A percentile compares a stretch with the other conserved stretches of the same genome.
Evolutionary conservation across 2,797 vertebrate genomes (phyloP).

Genomic region (Knipowitschia caucasica): DNA sequence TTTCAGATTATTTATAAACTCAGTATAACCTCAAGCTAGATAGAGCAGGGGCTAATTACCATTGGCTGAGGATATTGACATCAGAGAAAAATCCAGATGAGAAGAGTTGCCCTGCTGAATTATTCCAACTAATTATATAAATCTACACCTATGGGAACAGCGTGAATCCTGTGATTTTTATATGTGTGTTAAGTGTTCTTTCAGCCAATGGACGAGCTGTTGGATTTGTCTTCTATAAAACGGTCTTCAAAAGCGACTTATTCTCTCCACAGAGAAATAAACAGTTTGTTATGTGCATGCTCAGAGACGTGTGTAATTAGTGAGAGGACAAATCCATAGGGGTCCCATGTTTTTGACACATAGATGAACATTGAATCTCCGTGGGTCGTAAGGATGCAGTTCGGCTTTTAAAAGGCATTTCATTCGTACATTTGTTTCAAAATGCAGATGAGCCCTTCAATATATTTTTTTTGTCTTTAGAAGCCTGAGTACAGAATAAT

Average conservation of each 20-base stretch:
- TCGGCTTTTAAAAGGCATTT: background rate
- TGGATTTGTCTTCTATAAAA: conserved; percentile 22
- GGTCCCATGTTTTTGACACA: conserved; percentile 17
- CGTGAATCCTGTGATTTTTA: conserved; percentile 25
- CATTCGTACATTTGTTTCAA: too few species aligned
- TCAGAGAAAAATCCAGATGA: conserved; percentile 28
- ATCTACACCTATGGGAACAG: conserved; percentile 29
- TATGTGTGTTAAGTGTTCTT: conserved; percentile 12
- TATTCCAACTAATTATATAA: conserved; percentile 52
- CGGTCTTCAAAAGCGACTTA: conserved; percentile 31
- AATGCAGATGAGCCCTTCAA: too few species aligned
- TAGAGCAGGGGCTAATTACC: conserved; percentile 36
- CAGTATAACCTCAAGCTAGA: conserved; percentile 23
- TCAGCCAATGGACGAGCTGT: conserved; percentile 20
- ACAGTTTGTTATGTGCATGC: conserved; percentile 3
- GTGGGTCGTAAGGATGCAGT: background rate
- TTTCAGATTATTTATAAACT: conserved; percentile 4
- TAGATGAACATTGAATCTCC: conserved; percentile 1
- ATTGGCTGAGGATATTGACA: conserved; percentile 40
- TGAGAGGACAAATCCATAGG: conserved; percentile 1
- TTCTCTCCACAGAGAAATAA: conserved; percentile 17
- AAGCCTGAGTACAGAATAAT: too few species aligned
- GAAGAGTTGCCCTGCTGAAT: conserved; percentile 41
- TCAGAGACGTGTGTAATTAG: conserved; percentile 1
- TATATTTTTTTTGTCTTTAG: too few species aligned